A percentile compares a stretch with the other conserved stretches of the same genome.
Conservation (phyloP, 2,797 vertebrate species). For the Rhincodon typus region DNA sequence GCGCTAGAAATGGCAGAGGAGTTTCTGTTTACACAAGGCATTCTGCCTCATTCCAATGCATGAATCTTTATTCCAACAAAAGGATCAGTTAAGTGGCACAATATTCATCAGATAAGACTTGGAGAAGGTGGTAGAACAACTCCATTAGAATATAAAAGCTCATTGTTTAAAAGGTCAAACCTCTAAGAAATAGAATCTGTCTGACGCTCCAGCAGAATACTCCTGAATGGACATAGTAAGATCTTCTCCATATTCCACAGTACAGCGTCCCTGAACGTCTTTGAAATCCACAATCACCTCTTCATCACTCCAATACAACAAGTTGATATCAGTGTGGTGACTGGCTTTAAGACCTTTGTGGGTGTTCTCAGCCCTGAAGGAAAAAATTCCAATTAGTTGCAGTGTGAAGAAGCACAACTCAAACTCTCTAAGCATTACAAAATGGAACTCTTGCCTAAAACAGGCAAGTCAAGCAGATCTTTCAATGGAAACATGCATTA, state of each 20-base stretch:
- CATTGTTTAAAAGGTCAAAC: slow-evolving; percentile 49
- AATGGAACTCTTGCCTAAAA: not conserved
- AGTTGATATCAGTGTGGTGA: slow-evolving; percentile 88
- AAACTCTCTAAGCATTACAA: not conserved
- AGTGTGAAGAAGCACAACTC: not conserved
- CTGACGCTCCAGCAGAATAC: slow-evolving; percentile 68
- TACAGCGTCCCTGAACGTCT: slow-evolving; percentile 76
- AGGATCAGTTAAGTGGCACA: not conserved
- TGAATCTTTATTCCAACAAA: not conserved
- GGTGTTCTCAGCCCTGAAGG: slow-evolving; percentile 83
- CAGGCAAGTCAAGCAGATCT: not conserved
- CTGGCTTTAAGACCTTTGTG: slow-evolving; percentile 80
- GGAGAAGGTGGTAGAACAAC: not conserved
- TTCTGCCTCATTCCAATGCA: too few relatives aligned
- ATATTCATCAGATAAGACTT: not conserved
- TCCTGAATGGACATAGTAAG: slow-evolving; percentile 74
- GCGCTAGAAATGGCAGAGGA: too few relatives aligned
- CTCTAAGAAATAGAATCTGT: slow-evolving; percentile 94
- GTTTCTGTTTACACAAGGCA: too few relatives aligned
- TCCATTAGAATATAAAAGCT: not conserved
- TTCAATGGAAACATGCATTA: not conserved
- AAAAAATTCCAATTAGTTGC: not conserved
- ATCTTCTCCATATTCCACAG: slow-evolving; percentile 83
- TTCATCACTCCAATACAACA: slow-evolving; percentile 93
- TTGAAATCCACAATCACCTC: slow-evolving; percentile 72